These are phyloP conservation scores for Chaenogobius annularis DNA, from an alignment of 2,113 vertebrate species.

Conservation along the genomic window DNA sequence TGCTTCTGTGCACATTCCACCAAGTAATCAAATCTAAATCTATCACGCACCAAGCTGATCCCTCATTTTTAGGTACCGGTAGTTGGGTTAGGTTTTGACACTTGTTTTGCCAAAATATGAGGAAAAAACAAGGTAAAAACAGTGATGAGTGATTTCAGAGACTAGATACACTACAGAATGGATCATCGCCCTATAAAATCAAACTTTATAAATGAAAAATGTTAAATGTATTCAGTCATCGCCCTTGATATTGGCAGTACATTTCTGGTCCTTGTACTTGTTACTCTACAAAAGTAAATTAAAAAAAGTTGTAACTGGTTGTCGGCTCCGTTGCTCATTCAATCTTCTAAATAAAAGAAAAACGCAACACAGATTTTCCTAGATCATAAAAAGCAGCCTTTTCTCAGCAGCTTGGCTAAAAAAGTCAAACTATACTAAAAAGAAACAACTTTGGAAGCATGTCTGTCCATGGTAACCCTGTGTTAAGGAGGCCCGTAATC, in stretches of 20 bases:
- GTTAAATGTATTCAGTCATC: not conserved
- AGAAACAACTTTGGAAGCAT: slow-evolving; percentile 75
- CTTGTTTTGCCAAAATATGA: not conserved
- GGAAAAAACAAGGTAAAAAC: not conserved
- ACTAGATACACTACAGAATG: slow-evolving; percentile 30
- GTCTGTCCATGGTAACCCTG: slow-evolving; percentile 72
- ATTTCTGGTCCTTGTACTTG: slow-evolving; percentile 58
- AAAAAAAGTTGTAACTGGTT: slow-evolving; percentile 57
- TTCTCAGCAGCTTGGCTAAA: slow-evolving; percentile 64
- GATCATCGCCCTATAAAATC: slow-evolving; percentile 62
- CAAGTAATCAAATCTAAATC: not conserved
- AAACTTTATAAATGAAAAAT: not conserved
- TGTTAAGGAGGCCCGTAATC: slow-evolving; percentile 70
- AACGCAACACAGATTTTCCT: slow-evolving; percentile 23
- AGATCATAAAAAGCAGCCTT: slow-evolving; percentile 39
- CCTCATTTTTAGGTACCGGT: not conserved
- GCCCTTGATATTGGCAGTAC: slow-evolving; percentile 40
- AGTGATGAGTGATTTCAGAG: slow-evolving; percentile 32
- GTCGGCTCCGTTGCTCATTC: slow-evolving; percentile 5
- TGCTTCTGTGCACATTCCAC: too few relatives aligned
- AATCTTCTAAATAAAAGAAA: slow-evolving; percentile 26
- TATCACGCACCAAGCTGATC: not conserved
- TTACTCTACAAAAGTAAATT: slow-evolving; percentile 35
- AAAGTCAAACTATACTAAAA: slow-evolving; percentile 55
- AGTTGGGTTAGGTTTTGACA: too few relatives aligned